Conservation (phyloP, 1,140 invertebrate species). For the Achatina immaculata region DNA sequence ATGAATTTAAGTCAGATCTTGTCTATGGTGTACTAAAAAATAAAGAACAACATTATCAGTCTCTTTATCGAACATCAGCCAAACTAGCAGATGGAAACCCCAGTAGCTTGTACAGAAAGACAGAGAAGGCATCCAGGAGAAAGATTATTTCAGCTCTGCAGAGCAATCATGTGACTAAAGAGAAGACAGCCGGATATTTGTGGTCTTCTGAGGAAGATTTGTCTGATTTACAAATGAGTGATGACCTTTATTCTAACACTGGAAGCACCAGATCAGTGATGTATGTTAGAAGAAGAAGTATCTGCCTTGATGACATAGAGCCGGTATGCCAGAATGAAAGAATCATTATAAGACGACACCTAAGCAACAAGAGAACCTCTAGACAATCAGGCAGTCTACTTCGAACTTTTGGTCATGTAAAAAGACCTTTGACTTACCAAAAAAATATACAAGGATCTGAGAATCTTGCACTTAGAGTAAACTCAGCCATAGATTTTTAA, state of each 20-base stretch:
- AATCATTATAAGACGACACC: not conserved
- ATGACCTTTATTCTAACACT: not conserved
- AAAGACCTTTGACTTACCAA: too few species aligned
- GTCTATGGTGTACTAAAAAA: constrained; percentile 27
- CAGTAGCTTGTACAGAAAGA: not conserved
- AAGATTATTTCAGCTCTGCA: constrained; percentile 2
- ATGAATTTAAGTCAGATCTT: constrained; percentile 46
- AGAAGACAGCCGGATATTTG: not conserved
- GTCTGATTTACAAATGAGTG: not conserved
- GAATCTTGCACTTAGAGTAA: too few species aligned
- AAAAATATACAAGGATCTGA: too few species aligned
- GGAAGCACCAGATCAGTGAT: not conserved
- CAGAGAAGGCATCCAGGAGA: not conserved
- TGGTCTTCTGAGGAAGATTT: not conserved
- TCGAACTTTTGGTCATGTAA: too few species aligned
- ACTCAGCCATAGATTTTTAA: too few species aligned
- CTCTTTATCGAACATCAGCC: not conserved
- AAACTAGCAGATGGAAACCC: too few species aligned
- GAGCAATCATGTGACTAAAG: not conserved
- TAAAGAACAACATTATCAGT: not conserved
- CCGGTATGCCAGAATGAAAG: not conserved
- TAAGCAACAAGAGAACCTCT: not conserved
- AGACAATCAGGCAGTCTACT: too few species aligned
- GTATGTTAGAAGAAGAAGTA: not conserved
- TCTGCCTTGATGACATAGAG: not conserved